Base-by-base conservation (phyloP, 2,888 invertebrate species). In the Agelastica alni region DNA sequence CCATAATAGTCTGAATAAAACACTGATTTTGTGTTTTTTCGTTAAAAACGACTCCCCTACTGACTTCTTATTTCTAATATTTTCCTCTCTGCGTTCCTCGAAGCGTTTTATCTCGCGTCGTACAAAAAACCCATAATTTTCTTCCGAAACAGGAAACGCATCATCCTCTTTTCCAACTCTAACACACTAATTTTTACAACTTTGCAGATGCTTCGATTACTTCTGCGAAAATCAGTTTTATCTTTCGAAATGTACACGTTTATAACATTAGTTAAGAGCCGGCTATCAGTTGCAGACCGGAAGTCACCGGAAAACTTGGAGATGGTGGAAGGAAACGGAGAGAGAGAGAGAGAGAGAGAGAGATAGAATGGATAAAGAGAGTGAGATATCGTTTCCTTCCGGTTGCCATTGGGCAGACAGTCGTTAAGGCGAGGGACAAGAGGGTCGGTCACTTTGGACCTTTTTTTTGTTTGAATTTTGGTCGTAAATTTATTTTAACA, bases 341-440 rank as follows among this genome's bases (percentile, higher is more conserved):
- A 20, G 37, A 41, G 48, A 28, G 17, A 41, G 39, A 39, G 18
- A 18, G 16, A 48, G 39, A 9, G 68, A 70, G 66, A 62, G 63
- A 71, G n/a, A n/a, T n/a, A n/a, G n/a, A n/a, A n/a, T n/a, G n/a
- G n/a, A n/a, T n/a, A n/a, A n/a, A n/a, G n/a, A n/a, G n/a, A n/a
- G n/a, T n/a, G n/a, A n/a, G n/a, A 70, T 63, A 69, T 64, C 61
- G 56, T 69, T 70, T 69, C 69, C 69, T 70, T 71, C 68, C 70
- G 68, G 61, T 66, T 59, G 62, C 71, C 67, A 67, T 68, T 67
- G 61, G 60, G 60, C 61, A 53, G 45, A 45, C 43, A 36, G 56
- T 31, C 47, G 49, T 37, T 46, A 59, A 60, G 61, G n/a, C n/a
- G n/a, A n/a, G 59, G 62, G 45, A 46, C 44, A 41, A 13, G 9